phyloP scores from a whole-genome alignment of 1,140 invertebrate genomes.

The Caenorhabditis inopinata region DNA sequence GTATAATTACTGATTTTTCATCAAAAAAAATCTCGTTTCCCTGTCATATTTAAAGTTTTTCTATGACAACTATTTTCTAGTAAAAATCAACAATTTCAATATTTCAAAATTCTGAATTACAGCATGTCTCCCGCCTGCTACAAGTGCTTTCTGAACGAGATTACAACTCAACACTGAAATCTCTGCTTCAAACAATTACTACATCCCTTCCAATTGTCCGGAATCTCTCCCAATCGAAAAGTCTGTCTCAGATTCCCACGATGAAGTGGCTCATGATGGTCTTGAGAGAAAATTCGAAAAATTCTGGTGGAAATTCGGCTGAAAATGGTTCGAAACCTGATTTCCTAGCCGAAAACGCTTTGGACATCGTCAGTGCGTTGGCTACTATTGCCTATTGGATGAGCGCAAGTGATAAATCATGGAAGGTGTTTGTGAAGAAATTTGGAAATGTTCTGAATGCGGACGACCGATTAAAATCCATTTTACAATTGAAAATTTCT shows the following conservation, averaged over 20 bases:
- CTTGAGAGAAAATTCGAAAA: not conserved
- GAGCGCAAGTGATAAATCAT: not conserved
- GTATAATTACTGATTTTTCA: not conserved
- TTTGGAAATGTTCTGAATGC: not conserved
- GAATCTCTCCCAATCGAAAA: not conserved
- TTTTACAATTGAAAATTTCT: not conserved
- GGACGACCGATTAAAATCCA: not conserved
- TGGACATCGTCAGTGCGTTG: not conserved
- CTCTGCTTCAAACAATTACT: not conserved
- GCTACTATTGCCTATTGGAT: not conserved
- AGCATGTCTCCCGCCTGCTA: slow-evolving; percentile 9
- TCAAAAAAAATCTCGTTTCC: too few species aligned
- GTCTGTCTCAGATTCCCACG: not conserved
- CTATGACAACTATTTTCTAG: too few species aligned
- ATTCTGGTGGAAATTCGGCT: not conserved
- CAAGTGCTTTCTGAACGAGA: slow-evolving; percentile 12
- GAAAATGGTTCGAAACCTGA: not conserved
- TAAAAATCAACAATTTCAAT: too few species aligned
- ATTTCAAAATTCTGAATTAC: too few species aligned
- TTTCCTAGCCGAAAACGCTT: not conserved
- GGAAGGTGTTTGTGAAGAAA: not conserved
- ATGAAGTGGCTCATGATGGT: not conserved
- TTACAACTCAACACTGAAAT: not conserved
- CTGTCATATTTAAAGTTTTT: too few species aligned
- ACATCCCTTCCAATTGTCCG: not conserved